Percentiles rank a stretch among this genome's conserved stretches.
phyloP scores from a whole-genome alignment of 2,113 vertebrate genomes.

The Pyxicephalus adspersus region DNA sequence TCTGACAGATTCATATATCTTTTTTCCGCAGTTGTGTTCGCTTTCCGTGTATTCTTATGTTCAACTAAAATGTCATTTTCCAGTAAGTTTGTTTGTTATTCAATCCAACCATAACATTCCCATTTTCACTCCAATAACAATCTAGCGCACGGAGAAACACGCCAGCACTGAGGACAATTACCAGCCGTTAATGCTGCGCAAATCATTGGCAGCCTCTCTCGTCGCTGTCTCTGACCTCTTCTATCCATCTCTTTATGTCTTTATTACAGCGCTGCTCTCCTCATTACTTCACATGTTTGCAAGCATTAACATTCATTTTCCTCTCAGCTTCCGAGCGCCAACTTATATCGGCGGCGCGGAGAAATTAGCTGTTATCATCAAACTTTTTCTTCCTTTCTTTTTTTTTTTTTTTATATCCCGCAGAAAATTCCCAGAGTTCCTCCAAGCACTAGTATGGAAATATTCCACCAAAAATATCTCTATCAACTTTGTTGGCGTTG shows the following conservation, averaged over 20 bases:
- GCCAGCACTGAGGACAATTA: conserved; percentile 33
- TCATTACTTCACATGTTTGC: conserved; percentile 40
- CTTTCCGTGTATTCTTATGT: neutral
- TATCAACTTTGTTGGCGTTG: conserved; percentile 27
- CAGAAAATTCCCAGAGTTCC: conserved; percentile 22
- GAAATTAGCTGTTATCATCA: conserved; percentile 27
- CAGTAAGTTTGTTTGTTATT: conserved; percentile 39
- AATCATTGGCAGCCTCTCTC: conserved; percentile 36
- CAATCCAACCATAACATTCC: conserved; percentile 46
- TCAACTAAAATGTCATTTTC: conserved; percentile 23
- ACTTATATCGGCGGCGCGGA: conserved; percentile 14
- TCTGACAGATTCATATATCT: too few relatives aligned
- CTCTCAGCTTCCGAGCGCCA: conserved; percentile 5
- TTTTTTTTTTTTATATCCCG: neutral
- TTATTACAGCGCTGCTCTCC: conserved; percentile 9
- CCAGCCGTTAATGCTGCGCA: conserved; percentile 39
- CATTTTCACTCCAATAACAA: conserved; percentile 42
- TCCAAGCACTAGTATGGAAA: neutral
- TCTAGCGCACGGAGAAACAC: neutral
- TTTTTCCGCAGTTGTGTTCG: too few relatives aligned
- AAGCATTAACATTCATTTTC: conserved; percentile 37
- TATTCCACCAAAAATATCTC: conserved; percentile 11
- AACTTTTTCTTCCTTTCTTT: neutral
- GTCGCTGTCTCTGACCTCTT: conserved; percentile 27
- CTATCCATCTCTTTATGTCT: conserved; percentile 55